Evolutionary conservation across 2,888 invertebrate species (phyloP).

Genomic region (Rhabditophanes sp.): DNA sequence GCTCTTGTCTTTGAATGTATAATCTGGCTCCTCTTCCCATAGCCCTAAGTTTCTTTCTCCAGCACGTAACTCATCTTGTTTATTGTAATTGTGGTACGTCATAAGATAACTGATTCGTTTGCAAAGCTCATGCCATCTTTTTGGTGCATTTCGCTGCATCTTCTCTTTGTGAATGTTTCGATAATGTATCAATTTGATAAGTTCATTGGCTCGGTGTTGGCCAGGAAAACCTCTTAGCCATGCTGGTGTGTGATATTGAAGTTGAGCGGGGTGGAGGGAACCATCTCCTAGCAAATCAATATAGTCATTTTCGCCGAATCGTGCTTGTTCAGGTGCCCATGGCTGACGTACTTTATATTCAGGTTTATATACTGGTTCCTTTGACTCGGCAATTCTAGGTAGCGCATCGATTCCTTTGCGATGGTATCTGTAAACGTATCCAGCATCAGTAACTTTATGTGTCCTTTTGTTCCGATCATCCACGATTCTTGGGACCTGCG

Average conservation of each 20-base stretch:
- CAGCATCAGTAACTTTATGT: slow-evolving; percentile 20
- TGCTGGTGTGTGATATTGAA: slow-evolving; percentile 66
- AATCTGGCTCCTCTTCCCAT: slow-evolving; percentile 43
- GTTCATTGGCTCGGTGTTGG: slow-evolving; percentile 48
- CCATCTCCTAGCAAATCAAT: slow-evolving; percentile 70
- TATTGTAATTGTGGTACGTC: slow-evolving; percentile 42
- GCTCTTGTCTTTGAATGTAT: slow-evolving; percentile 42
- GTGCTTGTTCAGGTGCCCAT: slow-evolving; percentile 14
- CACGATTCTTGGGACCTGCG: slow-evolving; percentile 31
- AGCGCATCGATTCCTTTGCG: slow-evolving; percentile 34
- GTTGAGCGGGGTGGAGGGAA: slow-evolving; percentile 60
- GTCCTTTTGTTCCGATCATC: slow-evolving; percentile 32
- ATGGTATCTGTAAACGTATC: slow-evolving; percentile 39
- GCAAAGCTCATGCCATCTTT: slow-evolving; percentile 39
- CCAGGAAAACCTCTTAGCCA: slow-evolving; percentile 79
- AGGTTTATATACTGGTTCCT: slow-evolving; percentile 24
- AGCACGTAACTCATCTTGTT: slow-evolving; percentile 39
- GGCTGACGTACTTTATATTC: slow-evolving; percentile 19
- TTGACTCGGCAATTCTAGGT: slow-evolving; percentile 30
- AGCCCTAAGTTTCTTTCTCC: slow-evolving; percentile 41
- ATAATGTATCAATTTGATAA: slow-evolving; percentile 43
- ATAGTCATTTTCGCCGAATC: slow-evolving; percentile 41
- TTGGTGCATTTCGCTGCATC: slow-evolving; percentile 30
- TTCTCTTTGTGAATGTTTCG: slow-evolving; percentile 33
- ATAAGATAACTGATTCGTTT: slow-evolving; percentile 42